Evolutionary conservation across 1,140 invertebrate genomes (phyloP), one percentile per base, ranked within the genome.

Genomic region (Dolichoris vasculosae): DNA sequence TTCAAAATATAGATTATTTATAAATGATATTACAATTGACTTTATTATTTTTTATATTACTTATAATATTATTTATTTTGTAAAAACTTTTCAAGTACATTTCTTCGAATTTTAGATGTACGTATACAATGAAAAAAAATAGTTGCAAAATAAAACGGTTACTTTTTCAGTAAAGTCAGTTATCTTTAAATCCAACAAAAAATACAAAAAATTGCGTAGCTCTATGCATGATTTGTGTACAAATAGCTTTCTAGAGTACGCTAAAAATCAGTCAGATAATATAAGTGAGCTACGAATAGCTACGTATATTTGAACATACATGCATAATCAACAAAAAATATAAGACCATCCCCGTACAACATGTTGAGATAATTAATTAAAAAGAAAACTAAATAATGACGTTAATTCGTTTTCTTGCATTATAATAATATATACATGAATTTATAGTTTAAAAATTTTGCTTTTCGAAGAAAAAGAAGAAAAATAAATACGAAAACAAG

Each of bases 171-270:
- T 38, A 38, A 78, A 43, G 26, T 73, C n/a, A n/a, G 20, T 23
- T n/a, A n/a, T n/a, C n/a, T n/a, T n/a, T n/a, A 43, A 43, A 43
- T 9, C 30, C 30, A 20, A 48, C 2, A 76, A 43, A 75, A 35
- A 48, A 32, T 51, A 7, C 8, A 17, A 76, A 71, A 69, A 71
- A 63, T 51, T 9, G 43, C 43, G n/a, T 35, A 38, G 2, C 26
- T 71, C 32, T 26, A 51, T 82, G 32, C 40, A 82, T 71, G 67
- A 82, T 71, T 82, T 69, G 35, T 82, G 43, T 26, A 32, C 46
- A 59, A 82, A 82, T 51, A n/a, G 63, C 38, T 59, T 48, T 59
- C 51, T 35, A 59, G 76, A 48, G 23, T 43, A 30, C 15, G 26
- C 43, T 71, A 48, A 63, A 73, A 80, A 64, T 80, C 32, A n/a